These are phyloP conservation scores for Drosophila nebulosa DNA, from an alignment of 1,140 invertebrate species.

Conservation along the genomic window DNA sequence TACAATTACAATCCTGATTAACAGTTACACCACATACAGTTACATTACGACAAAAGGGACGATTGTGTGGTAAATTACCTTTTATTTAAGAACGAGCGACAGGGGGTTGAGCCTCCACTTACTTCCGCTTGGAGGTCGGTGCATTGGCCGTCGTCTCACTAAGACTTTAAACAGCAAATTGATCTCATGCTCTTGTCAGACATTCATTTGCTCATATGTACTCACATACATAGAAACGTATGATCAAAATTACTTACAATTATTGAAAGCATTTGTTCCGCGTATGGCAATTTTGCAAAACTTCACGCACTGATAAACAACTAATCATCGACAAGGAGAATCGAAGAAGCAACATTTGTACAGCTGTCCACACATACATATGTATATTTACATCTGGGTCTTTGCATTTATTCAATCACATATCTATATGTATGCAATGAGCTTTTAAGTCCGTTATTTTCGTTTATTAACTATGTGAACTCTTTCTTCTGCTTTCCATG, in stretches of 20 bases:
- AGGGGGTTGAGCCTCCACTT: too few species aligned
- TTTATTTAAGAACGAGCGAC: too few species aligned
- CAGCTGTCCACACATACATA: neutral
- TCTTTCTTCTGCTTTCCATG: too few species aligned
- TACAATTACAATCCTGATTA: too few species aligned
- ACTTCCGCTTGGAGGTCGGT: too few species aligned
- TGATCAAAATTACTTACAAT: neutral
- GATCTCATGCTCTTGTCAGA: neutral
- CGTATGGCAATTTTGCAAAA: slow-evolving; percentile 14
- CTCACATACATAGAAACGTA: neutral
- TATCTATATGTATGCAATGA: too few species aligned
- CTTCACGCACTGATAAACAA: slow-evolving; percentile 25
- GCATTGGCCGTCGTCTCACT: neutral
- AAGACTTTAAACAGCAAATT: neutral
- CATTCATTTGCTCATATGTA: neutral
- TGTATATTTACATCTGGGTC: neutral
- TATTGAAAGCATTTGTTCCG: slow-evolving; percentile 3
- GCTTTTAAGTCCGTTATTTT: too few species aligned
- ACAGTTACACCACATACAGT: too few species aligned
- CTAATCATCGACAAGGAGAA: slow-evolving; percentile 1
- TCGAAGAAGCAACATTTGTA: neutral
- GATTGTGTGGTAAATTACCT: too few species aligned
- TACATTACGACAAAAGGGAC: too few species aligned
- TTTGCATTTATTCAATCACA: neutral
- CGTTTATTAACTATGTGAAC: too few species aligned